These are phyloP conservation scores for Leucania comma DNA, from an alignment of 2,888 invertebrate species.

Conservation along the genomic window DNA sequence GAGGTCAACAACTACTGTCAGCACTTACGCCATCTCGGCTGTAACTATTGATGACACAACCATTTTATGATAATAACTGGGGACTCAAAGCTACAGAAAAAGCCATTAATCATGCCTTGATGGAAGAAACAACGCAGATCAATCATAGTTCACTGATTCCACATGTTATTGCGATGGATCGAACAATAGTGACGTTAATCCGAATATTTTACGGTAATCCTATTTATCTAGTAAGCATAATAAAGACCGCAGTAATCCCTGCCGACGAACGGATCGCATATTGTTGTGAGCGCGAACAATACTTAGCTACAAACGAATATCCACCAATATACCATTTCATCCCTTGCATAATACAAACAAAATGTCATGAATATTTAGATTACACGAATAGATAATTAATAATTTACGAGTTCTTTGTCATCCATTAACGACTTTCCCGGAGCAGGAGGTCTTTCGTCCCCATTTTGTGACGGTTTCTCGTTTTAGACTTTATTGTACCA, in stretches of 20 bases:
- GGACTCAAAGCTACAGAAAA: too few relatives aligned
- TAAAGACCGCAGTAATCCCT: constrained; percentile 37
- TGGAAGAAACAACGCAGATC: not conserved
- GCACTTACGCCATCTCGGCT: not conserved
- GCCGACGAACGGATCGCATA: constrained; percentile 11
- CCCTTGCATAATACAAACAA: constrained; percentile 38
- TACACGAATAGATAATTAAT: constrained; percentile 55
- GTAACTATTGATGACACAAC: not conserved
- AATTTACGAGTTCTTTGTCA: constrained; percentile 68
- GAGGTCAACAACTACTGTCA: not conserved
- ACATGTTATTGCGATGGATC: not conserved
- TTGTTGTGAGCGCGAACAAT: constrained; percentile 35
- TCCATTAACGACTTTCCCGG: constrained; percentile 78
- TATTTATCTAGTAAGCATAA: constrained; percentile 39
- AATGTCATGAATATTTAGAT: constrained; percentile 48
- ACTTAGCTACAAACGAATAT: constrained; percentile 23
- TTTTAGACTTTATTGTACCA: constrained; percentile 5
- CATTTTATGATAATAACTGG: constrained; percentile 9
- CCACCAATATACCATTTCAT: constrained; percentile 36
- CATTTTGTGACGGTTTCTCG: constrained; percentile 51
- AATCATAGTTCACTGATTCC: constrained; percentile 16
- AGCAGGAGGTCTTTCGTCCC: constrained; percentile 57
- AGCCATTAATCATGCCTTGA: not conserved
- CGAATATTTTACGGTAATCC: constrained; percentile 37
- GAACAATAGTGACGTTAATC: constrained; percentile 27